Conservation (phyloP, 2,888 invertebrate genomes). For the Odontothrips loti region DNA sequence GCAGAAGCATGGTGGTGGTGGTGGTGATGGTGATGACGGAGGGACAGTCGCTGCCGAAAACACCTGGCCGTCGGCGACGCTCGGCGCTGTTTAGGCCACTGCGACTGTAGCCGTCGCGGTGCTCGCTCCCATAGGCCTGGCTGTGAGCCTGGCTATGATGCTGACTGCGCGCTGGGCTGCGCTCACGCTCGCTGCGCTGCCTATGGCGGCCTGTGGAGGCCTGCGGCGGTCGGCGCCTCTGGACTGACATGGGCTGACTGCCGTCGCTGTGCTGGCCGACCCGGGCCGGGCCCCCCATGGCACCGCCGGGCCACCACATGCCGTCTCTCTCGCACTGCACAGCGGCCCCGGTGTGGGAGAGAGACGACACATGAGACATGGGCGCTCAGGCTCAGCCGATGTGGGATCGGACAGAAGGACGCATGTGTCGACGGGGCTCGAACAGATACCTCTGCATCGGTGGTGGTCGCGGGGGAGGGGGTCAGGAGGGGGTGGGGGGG, state of each 20-base stretch:
- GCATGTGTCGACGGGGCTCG: too few species aligned
- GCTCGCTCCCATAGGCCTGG: neutral
- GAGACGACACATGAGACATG: neutral
- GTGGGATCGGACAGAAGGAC: neutral
- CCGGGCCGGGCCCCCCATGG: too few species aligned
- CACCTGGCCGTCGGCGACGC: neutral
- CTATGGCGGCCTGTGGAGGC: too few species aligned
- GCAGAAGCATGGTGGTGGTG: neutral
- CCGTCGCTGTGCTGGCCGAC: too few species aligned
- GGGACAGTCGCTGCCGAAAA: neutral
- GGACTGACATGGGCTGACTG: neutral
- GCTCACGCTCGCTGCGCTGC: neutral
- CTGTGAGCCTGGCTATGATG: neutral
- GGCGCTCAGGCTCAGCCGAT: neutral
- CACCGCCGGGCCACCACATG: too few species aligned
- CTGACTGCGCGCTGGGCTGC: neutral
- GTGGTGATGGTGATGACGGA: neutral
- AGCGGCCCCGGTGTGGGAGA: neutral
- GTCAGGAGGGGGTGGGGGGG: too few species aligned
- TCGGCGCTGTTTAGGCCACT: neutral
- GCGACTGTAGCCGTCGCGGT: neutral
- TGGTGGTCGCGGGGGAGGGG: neutral
- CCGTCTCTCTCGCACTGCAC: neutral
- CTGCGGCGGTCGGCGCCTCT: neutral
- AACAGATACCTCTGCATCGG: too few species aligned